These are phyloP conservation scores for Hippoglossus stenolepis DNA, from an alignment of 2,113 vertebrate genomes.

Conservation along the genomic window DNA sequence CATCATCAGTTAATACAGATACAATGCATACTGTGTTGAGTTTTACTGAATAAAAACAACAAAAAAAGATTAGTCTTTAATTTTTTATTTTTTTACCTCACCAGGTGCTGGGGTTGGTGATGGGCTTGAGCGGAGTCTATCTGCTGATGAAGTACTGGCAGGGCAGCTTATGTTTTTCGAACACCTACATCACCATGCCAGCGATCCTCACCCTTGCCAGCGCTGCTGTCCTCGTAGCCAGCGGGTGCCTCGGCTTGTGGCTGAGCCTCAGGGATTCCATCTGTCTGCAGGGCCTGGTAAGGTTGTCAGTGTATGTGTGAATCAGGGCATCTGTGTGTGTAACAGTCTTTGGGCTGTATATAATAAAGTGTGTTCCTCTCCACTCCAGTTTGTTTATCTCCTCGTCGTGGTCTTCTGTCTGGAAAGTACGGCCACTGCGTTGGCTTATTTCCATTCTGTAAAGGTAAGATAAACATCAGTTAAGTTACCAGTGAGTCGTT, in stretches of 20 bases:
- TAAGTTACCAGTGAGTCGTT: background rate
- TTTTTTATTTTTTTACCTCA: background rate
- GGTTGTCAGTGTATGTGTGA: background rate
- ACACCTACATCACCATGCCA: conserved; percentile 61
- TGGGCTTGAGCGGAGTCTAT: conserved; percentile 59
- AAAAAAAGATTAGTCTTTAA: too few species aligned
- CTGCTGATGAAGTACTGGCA: conserved; percentile 65
- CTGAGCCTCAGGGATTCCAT: conserved; percentile 35
- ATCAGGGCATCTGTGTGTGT: fast-evolving
- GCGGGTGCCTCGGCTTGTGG: conserved; percentile 54
- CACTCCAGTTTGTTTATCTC: conserved; percentile 71
- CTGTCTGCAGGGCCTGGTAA: conserved; percentile 63
- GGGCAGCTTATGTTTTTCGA: conserved; percentile 46
- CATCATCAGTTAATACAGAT: too few species aligned
- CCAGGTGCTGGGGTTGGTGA: conserved; percentile 61
- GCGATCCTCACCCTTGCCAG: conserved; percentile 46
- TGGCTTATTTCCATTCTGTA: conserved; percentile 60
- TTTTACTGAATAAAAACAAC: background rate
- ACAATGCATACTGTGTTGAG: too few species aligned
- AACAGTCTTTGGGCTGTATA: background rate
- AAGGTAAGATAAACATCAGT: conserved; percentile 43
- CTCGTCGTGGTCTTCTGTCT: conserved; percentile 71
- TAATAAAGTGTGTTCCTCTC: conserved; percentile 18
- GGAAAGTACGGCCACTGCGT: conserved; percentile 52
- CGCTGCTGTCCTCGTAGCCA: conserved; percentile 47